Evolutionary conservation across 2,888 invertebrate species (phyloP), one percentile per base, ranked within the genome.

Genomic region (Orchesellides sinensis): DNA sequence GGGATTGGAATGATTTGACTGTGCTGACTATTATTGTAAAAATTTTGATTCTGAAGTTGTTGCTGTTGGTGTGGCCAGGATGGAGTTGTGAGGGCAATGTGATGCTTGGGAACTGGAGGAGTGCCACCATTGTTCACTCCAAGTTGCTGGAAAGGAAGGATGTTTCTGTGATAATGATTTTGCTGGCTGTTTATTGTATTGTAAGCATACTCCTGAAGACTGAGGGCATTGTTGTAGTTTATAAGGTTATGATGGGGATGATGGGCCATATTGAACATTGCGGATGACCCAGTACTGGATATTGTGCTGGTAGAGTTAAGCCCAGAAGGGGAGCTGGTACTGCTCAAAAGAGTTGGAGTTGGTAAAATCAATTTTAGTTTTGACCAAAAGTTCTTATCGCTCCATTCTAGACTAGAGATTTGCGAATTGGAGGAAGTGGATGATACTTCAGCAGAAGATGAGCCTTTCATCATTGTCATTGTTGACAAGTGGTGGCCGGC

Each of bases 361-460:
- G 83, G 83, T 2, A 83, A 23, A 25, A 86, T 59, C 47, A 85
- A 72, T 75, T 86, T 86, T 32, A 86, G 56, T 59, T 86, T 86
- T 6, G 84, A 83, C 84, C 83, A 86, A 72, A 86, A 86, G 47
- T 84, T 85, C 23, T 80, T 83, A 84, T 86, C 86, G 12, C 61
- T 70, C 82, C 81, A 86, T 29, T 86, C 84, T 32, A 86, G 63
- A 70, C 80, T 61, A 29, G 78, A 73, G 47, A 69, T 81, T 68
- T 81, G 72, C 14, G 35, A 59, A 47, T 19, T 79, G 19, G 32
- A 52, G 10, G 70, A 19, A 23, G 40, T 70, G 40, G 52, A 17
- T 6, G n/a, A 47, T 23, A 21, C 52, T 52, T 52, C 52, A 21
- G 23, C 19, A 3, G 21, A 17, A n/a, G n/a, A n/a, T 6, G 21